Percentiles rank a stretch among this genome's conserved stretches.
Conservation (phyloP, 2,113 vertebrate genomes). For the Salvator merianae region DNA sequence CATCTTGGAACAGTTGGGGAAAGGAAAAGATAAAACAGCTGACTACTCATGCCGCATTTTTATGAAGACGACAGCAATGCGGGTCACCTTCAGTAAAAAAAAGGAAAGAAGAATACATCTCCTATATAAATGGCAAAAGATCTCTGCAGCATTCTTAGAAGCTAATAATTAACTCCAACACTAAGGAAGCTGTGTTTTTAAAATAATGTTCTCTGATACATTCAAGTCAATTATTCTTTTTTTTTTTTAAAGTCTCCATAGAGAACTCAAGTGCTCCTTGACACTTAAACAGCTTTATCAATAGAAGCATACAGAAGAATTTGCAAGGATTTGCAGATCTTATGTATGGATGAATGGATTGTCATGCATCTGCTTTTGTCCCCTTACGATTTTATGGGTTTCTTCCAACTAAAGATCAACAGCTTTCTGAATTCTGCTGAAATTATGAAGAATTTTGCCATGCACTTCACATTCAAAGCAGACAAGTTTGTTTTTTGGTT, state of each 20-base stretch:
- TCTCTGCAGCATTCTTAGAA: not conserved
- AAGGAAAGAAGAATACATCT: conserved; percentile 16
- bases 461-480: too few relatives aligned
- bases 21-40: conserved; percentile 65
- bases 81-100: conserved; percentile 66
- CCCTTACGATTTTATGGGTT: too few relatives aligned
- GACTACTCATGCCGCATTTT: conserved; percentile 60
- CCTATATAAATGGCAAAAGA: conserved; percentile 36
- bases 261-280: conserved; percentile 27
- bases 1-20: conserved; percentile 49
- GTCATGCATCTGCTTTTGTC: not conserved
- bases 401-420: too few relatives aligned
- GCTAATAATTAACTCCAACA: conserved; percentile 41
- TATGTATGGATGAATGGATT: not conserved
- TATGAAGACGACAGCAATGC: conserved; percentile 59
- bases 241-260: not conserved
- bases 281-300: not conserved
- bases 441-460: too few relatives aligned
- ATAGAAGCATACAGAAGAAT: not conserved
- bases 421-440: too few relatives aligned
- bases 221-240: not conserved
- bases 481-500: too few relatives aligned
- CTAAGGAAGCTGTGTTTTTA: conserved; percentile 10
- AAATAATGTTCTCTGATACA: conserved; percentile 28
- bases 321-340: not conserved